phyloP scores from a whole-genome alignment of 2,797 vertebrate species.

The Lagodon rhomboides region DNA sequence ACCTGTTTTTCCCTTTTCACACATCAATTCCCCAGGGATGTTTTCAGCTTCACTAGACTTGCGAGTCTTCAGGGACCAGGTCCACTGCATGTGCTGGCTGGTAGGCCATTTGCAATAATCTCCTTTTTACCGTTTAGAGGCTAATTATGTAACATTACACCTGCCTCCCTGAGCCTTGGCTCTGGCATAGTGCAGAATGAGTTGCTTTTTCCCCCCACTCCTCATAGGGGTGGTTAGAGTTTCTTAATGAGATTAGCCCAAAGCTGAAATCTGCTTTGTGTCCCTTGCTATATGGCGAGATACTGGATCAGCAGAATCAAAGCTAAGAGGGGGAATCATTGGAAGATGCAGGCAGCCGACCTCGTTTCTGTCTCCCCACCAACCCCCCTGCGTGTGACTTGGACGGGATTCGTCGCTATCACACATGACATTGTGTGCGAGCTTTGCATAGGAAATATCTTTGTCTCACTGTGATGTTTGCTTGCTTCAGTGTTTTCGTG shows the following conservation, averaged over 20 bases:
- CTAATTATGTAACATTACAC: slow-evolving; percentile 92
- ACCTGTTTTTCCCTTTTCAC: slow-evolving; percentile 76
- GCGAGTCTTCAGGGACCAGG: slow-evolving; percentile 77
- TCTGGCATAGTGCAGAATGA: slow-evolving; percentile 80
- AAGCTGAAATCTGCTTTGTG: slow-evolving; percentile 88
- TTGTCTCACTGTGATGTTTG: slow-evolving; percentile 85
- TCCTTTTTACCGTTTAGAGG: slow-evolving; percentile 90
- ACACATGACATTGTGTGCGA: slow-evolving; percentile 87
- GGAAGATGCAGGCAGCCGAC: slow-evolving; percentile 84
- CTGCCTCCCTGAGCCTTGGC: slow-evolving; percentile 86
- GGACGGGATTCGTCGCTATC: slow-evolving; percentile 86
- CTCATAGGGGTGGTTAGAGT: slow-evolving; percentile 86
- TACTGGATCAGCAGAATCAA: slow-evolving; percentile 88
- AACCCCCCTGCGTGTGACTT: slow-evolving; percentile 86
- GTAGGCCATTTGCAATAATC: slow-evolving; percentile 89
- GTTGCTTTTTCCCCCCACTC: slow-evolving; percentile 65
- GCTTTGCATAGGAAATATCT: slow-evolving; percentile 91
- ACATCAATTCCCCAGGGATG: slow-evolving; percentile 74
- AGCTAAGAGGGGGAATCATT: slow-evolving; percentile 81
- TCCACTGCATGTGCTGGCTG: slow-evolving; percentile 86
- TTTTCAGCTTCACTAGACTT: slow-evolving; percentile 79
- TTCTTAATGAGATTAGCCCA: slow-evolving; percentile 90
- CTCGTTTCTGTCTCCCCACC: slow-evolving; percentile 80
- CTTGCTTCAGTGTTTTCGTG: slow-evolving; percentile 79
- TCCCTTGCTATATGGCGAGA: slow-evolving; percentile 84